Conservation (phyloP, 2,888 invertebrate genomes). For the Arctia plantaginis region DNA sequence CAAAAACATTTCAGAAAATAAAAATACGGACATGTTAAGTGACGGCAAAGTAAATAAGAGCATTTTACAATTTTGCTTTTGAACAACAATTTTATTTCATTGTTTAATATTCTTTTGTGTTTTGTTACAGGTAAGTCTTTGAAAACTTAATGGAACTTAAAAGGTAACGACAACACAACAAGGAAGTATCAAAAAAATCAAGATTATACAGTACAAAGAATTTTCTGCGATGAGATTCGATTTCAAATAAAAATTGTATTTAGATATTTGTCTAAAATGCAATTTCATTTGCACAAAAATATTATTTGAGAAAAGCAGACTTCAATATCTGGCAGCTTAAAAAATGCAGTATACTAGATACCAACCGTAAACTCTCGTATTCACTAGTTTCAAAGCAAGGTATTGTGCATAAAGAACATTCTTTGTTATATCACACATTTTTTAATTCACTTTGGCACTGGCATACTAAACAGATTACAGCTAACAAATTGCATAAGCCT, state of each 20-base stretch:
- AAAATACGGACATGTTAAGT: slow-evolving; percentile 8
- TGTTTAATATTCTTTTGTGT: slow-evolving; percentile 27
- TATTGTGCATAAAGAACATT: not conserved
- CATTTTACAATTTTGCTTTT: slow-evolving; percentile 10
- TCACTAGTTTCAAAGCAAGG: not conserved
- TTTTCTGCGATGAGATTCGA: not conserved
- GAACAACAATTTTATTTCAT: slow-evolving; percentile 19
- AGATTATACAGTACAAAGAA: not conserved
- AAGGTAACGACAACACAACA: slow-evolving; percentile 4
- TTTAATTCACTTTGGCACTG: not conserved
- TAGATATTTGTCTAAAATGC: not conserved
- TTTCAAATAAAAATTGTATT: not conserved
- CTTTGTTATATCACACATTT: not conserved
- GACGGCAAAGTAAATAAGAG: slow-evolving; percentile 17
- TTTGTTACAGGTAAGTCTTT: slow-evolving; percentile 46
- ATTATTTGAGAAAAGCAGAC: too few species aligned
- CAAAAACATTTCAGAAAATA: slow-evolving; percentile 36
- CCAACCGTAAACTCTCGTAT: too few species aligned
- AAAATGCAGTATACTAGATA: too few species aligned
- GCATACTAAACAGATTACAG: not conserved
- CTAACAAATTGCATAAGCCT: not conserved
- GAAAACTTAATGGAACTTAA: slow-evolving; percentile 13
- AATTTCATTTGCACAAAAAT: not conserved
- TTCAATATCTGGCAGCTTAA: too few species aligned
- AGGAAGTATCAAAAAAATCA: not conserved